These are phyloP conservation scores for Deroptyus accipitrinus DNA, from an alignment of 2,113 vertebrate species.

Conservation along the genomic window DNA sequence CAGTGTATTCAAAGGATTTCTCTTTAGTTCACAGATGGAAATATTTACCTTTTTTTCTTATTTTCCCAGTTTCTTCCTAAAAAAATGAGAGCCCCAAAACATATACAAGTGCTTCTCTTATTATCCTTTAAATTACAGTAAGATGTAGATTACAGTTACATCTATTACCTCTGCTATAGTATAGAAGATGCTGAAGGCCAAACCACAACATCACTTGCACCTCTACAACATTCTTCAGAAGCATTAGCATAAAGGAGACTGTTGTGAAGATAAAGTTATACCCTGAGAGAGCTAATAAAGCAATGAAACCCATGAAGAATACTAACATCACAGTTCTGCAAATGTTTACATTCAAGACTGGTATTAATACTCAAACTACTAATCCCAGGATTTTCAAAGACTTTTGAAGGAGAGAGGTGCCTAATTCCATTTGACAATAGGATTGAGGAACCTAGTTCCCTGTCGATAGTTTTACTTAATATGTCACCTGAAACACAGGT, in stretches of 20 bases:
- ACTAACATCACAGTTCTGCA: background rate
- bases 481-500: background rate
- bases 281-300: background rate
- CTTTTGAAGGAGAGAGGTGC: background rate
- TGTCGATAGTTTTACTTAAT: background rate
- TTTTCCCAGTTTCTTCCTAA: background rate
- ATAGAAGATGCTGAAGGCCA: background rate
- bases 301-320: background rate
- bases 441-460: background rate
- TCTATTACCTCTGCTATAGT: background rate
- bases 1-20: background rate
- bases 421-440: background rate
- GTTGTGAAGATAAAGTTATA: background rate
- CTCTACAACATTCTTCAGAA: background rate
- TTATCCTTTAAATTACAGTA: background rate
- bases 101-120: background rate
- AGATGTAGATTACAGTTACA: background rate
- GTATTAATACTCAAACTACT: background rate
- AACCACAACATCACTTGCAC: background rate
- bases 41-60: background rate
- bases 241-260: background rate
- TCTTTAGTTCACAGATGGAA: background rate
- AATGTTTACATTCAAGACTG: background rate
- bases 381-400: background rate
- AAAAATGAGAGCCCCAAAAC: background rate